phyloP scores from a whole-genome alignment of 2,113 vertebrate genomes.

The Bubo bubo region DNA sequence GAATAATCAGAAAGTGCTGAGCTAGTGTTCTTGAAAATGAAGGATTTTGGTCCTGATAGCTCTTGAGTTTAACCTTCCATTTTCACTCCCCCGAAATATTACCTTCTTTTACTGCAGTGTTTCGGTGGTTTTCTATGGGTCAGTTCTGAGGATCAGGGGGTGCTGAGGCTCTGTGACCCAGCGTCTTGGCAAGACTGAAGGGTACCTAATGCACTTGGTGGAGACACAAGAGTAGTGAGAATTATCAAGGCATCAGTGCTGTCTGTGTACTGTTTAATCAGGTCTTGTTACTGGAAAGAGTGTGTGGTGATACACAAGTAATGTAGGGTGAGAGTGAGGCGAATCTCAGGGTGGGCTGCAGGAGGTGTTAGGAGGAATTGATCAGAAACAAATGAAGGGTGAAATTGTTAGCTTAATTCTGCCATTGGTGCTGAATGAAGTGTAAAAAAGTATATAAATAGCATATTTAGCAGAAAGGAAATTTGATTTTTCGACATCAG shows the following conservation, averaged over 20 bases:
- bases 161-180: not conserved
- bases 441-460: not conserved
- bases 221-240: not conserved
- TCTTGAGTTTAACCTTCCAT: not conserved
- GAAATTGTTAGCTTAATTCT: constrained; percentile 10
- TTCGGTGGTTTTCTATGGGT: not conserved
- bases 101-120: not conserved
- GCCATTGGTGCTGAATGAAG: not conserved
- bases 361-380: not conserved
- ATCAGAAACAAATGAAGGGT: constrained; percentile 18
- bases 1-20: not conserved
- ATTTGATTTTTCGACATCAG: not conserved
- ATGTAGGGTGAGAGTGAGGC: not conserved
- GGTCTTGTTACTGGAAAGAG: not conserved
- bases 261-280: not conserved
- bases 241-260: not conserved
- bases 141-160: not conserved
- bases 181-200: not conserved
- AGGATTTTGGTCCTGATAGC: not conserved
- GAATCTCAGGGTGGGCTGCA: not conserved
- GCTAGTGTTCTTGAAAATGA: not conserved
- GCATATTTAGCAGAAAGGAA: not conserved
- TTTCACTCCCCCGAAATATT: not conserved
- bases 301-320: rapidly evolving
- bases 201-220: not conserved